Percentiles rank a stretch among this genome's conserved stretches.
phyloP scores from a whole-genome alignment of 1,140 invertebrate species.

The Conopomorpha cramerella region DNA sequence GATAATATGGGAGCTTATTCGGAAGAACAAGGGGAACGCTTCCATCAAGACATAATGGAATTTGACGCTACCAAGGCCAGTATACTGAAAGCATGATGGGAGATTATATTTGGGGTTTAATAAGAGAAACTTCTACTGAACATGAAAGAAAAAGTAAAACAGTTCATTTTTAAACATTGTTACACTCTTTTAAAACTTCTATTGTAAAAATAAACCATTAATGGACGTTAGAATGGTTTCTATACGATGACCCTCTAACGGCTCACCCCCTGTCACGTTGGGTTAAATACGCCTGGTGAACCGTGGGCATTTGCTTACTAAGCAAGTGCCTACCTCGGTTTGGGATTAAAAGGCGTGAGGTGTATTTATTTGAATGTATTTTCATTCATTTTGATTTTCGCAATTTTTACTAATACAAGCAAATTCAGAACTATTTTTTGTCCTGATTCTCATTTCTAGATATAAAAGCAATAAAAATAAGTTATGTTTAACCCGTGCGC shows the following conservation, averaged over 20 bases:
- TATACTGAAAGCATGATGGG: conserved; percentile 24
- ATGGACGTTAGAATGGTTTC: conserved; percentile 6
- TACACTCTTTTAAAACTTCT: conserved; percentile 7
- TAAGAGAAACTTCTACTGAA: conserved; percentile 13
- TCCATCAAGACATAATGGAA: conserved; percentile 37
- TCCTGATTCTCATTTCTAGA: too few relatives aligned
- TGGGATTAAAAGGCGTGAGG: too few relatives aligned
- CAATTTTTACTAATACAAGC: conserved; percentile 4
- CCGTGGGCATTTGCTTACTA: too few relatives aligned
- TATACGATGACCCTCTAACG: too few relatives aligned
- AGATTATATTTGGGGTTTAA: conserved; percentile 21
- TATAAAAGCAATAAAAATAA: not conserved
- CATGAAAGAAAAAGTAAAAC: conserved; percentile 14
- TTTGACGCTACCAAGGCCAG: conserved; percentile 17
- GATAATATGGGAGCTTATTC: conserved; percentile 25
- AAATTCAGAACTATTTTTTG: conserved; percentile 5
- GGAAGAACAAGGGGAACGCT: too few relatives aligned
- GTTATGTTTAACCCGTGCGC: not conserved
- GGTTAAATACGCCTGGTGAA: too few relatives aligned
- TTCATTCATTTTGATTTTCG: conserved; percentile 6
- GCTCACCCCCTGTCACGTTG: too few relatives aligned
- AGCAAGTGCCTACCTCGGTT: too few relatives aligned
- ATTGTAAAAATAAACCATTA: conserved; percentile 7
- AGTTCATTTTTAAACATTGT: conserved; percentile 10
- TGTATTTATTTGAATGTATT: too few relatives aligned